Base-by-base conservation (phyloP, 30 jellyfish, hydroid and myxozoan genomes). In the Pseudorhiza aurosa region DNA sequence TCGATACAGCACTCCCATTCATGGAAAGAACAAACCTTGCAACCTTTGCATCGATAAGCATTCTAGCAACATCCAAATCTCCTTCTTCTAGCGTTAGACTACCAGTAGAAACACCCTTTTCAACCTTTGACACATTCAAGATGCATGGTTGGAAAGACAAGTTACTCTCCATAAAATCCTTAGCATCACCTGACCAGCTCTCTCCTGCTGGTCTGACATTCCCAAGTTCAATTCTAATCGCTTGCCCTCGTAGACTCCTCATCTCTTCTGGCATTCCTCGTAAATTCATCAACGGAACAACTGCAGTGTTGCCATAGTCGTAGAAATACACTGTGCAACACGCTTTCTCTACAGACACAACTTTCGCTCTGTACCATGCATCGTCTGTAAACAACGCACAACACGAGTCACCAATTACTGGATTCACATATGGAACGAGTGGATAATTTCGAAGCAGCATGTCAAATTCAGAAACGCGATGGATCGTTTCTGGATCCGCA, bases 341-440 rank as follows among this genome's bases (percentile, higher is more conserved):
- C 21, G 58, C 25, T 18, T 75, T 75, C 18, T 62, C 50, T 4
- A 81, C 77, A 18, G 73, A 44, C 11, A 62, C 45, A 25, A 89
- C 82, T 28, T 68, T 40, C 12, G 93, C 97, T 57, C 97, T 81
- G 85, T 68, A 89, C 86, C 75, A 89, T 14, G 49, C 74, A 25
- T 50, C 92, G 58, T 58, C 91, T 21, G 72, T 26, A 50, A 64
- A 79, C n/a, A 60, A 57, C 21, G 91, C 91, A 37, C 75, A 64
- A 36, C 82, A 79, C 4, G 75, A 79, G 32, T 65, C 91, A 8
- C 32, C 91, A 8, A 19, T 57, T 8, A 47, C 15, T 44, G 75
- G 86, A 29, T 35, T 19, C 4, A 4, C 9, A 37, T 73, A 73
- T 14, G 65, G 49, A 50, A 49, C 43, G 3, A 57, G 64, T 21